These are phyloP conservation scores for Columba guinea DNA, from an alignment of 2,797 vertebrate species.

Conservation along the genomic window DNA sequence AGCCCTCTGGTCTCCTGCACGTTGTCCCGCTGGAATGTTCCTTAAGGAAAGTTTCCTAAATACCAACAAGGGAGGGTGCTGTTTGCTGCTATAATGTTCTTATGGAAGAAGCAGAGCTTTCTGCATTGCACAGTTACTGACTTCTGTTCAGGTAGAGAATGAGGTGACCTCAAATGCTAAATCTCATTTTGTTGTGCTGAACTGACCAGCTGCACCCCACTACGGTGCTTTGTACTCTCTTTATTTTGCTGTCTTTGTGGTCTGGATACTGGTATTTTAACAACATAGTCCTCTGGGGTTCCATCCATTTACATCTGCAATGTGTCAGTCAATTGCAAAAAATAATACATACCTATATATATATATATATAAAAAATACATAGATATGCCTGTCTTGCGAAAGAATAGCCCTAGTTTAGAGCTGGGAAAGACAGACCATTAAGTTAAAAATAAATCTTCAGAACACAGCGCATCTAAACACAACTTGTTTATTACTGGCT, in stretches of 20 bases:
- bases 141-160: background rate
- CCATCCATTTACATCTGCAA: background rate
- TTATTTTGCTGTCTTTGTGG: background rate
- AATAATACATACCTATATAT: background rate
- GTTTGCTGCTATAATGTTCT: background rate
- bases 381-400: background rate
- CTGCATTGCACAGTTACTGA: background rate
- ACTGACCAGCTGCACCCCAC: background rate
- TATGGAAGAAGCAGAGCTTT: background rate
- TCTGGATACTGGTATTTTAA: background rate
- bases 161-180: background rate
- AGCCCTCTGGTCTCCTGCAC: background rate
- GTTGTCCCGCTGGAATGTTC: background rate
- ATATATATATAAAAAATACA: too few species aligned
- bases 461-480: background rate
- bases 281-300: too few species aligned
- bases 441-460: conserved; percentile 10
- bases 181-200: background rate
- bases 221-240: background rate
- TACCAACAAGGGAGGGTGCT: background rate
- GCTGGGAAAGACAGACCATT: background rate
- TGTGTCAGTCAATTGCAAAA: background rate
- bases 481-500: background rate
- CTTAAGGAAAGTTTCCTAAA: background rate
- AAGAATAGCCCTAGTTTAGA: background rate